A percentile compares a stretch with the other conserved stretches of the same genome.
These are phyloP conservation scores for Blera fallax DNA, from an alignment of 2,888 invertebrate species.

Conservation along the genomic window DNA sequence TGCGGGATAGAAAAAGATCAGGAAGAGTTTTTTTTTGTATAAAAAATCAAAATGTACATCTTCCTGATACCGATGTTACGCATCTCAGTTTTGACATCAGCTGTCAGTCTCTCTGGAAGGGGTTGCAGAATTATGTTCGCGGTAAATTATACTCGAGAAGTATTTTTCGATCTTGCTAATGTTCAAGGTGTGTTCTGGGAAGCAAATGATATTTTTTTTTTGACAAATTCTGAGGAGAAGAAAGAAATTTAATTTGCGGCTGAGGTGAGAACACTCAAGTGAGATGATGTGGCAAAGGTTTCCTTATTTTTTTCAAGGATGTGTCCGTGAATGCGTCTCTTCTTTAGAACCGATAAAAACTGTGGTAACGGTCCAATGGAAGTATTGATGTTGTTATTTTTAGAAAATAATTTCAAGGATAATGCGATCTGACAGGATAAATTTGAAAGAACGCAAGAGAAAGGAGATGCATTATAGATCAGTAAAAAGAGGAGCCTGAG, in stretches of 20 bases:
- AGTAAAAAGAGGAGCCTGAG: background rate
- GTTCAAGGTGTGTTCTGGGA: constrained; percentile 17
- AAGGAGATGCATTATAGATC: background rate
- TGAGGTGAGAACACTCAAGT: constrained; percentile 52
- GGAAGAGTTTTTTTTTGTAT: background rate
- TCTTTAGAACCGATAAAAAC: background rate
- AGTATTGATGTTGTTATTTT: background rate
- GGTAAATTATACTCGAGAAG: constrained; percentile 3
- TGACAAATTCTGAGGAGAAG: background rate
- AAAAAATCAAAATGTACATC: background rate
- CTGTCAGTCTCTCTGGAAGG: constrained; percentile 34
- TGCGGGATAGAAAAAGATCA: background rate
- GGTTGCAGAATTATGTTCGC: constrained; percentile 35
- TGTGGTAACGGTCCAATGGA: background rate
- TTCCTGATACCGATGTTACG: background rate
- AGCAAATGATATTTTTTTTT: constrained; percentile 5
- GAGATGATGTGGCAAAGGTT: constrained; percentile 32
- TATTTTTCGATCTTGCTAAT: constrained; percentile 39
- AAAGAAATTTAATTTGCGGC: constrained; percentile 1
- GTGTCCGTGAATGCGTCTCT: background rate
- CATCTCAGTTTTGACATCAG: constrained; percentile 57
- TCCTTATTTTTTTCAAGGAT: background rate
- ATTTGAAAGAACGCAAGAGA: background rate
- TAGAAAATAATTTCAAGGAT: constrained; percentile 4
- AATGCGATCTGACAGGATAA: background rate